Evolutionary conservation across 2,888 invertebrate species (phyloP).

Genomic region (Sminthurides aquaticus): DNA sequence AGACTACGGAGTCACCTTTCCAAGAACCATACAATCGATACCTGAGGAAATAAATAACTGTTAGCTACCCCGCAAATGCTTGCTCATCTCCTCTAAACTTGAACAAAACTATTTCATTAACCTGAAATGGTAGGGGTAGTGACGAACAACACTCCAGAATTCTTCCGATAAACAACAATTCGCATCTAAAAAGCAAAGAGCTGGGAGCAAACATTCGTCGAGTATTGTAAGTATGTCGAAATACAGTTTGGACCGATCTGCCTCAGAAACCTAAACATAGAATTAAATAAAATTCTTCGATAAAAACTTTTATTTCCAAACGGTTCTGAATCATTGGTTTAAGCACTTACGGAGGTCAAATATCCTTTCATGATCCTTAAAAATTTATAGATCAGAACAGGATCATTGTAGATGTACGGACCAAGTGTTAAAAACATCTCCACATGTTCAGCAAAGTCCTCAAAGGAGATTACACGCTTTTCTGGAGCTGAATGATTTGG

Average conservation of each 20-base stretch:
- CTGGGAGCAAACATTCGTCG: conserved; percentile 82
- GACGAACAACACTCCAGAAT: conserved; percentile 80
- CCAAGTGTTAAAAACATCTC: conserved; percentile 81
- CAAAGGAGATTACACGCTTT: conserved; percentile 50
- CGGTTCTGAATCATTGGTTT: no score
- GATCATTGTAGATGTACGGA: conserved; percentile 77
- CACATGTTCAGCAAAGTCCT: conserved; percentile 65
- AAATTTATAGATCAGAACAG: conserved; percentile 82
- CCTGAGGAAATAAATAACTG: conserved; percentile 50
- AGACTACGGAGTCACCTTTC: conserved; percentile 81
- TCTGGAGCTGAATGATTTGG: background rate
- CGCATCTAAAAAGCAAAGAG: conserved; percentile 81
- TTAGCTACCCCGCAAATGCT: background rate
- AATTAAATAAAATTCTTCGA: no score
- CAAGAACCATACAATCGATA: conserved; percentile 89
- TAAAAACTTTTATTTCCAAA: no score
- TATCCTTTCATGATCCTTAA: conserved; percentile 52
- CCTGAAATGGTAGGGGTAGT: conserved; percentile 77
- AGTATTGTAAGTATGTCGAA: conserved; percentile 76
- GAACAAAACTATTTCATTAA: no score
- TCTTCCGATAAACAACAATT: conserved; percentile 96
- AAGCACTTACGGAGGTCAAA: conserved; percentile 47
- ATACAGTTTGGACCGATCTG: conserved; percentile 57
- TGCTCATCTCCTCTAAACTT: background rate
- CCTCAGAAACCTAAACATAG: background rate